Evolutionary conservation across 2,888 invertebrate genomes (phyloP), one percentile per base, ranked within the genome.

Genomic region (Schizaphis graminum): DNA sequence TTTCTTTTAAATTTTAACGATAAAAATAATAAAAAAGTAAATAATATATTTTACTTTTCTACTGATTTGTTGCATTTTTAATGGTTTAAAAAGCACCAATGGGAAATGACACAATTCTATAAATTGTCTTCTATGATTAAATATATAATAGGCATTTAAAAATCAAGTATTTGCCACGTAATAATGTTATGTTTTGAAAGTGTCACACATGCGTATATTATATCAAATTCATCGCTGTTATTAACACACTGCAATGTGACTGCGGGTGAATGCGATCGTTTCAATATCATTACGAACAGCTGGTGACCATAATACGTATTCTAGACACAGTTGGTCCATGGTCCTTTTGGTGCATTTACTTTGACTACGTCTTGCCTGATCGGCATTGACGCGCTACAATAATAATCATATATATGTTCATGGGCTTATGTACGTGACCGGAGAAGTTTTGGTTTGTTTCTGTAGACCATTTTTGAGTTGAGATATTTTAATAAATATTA

Each of bases 371-470:
- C 24, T 91, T 67, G 28, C 49, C 41, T 67, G 85, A 57, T 67
- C 49, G 61, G 26, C 26, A 28, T 49, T 28, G 61, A 92, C 49
- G 49, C 35, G 28, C 26, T 67, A 88, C 10, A 88, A 92, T 28
- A 49, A 49, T 53, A 49, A 87, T 88, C 41, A 57, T 86, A 57
- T 26, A 89, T 61, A 26, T 26, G n/a, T n/a, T 21, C 56, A 7
- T 28, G 57, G 28, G 26, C 13, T 13, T 57, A 47, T 91, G 86
- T 88, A 87, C 92, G 92, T 92, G 92, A 88, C 28, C 26, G 41
- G 16, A 67, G 26, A 87, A 92, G 67, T 87, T 92, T 92, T 67
- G 41, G 61, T 49, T 84, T 47, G 87, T 26, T 8, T 28, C 28
- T 28, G 4, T 41, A 67, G 28, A 88, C 49, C 7, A 47, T 44